phyloP scores from a whole-genome alignment of 2,113 vertebrate genomes.

The Argyrosomus japonicus region DNA sequence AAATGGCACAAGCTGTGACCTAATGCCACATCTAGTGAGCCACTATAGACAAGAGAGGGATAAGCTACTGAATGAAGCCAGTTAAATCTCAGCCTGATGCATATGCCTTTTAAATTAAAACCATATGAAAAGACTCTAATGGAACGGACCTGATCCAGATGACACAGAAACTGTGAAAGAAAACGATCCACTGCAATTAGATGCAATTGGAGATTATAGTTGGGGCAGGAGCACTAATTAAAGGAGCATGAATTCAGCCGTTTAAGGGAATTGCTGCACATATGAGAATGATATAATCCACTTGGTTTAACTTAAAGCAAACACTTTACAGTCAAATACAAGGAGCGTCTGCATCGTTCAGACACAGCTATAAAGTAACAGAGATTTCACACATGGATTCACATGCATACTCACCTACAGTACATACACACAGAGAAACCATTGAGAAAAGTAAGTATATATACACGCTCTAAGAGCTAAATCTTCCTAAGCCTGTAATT shows the following conservation, averaged over 20 bases:
- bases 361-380: background rate
- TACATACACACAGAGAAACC: slow-evolving; percentile 32
- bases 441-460: slow-evolving; percentile 51
- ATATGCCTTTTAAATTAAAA: slow-evolving; percentile 63
- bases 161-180: slow-evolving; percentile 52
- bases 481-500: slow-evolving; percentile 59
- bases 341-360: background rate
- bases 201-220: slow-evolving; percentile 31
- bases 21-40: slow-evolving; percentile 60
- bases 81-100: slow-evolving; percentile 47
- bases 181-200: slow-evolving; percentile 47
- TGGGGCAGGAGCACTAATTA: slow-evolving; percentile 30
- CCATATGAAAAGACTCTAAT: slow-evolving; percentile 51
- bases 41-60: slow-evolving; percentile 45
- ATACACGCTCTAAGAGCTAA: slow-evolving; percentile 38
- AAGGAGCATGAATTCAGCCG: background rate
- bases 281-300: slow-evolving; percentile 3
- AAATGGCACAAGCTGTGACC: slow-evolving; percentile 67
- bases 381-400: slow-evolving; percentile 7
- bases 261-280: slow-evolving; percentile 29
- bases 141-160: slow-evolving; percentile 47
- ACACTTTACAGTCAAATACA: background rate
- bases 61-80: slow-evolving; percentile 52
- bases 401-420: slow-evolving; percentile 2
- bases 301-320: slow-evolving; percentile 5